These are phyloP conservation scores for Helicoverpa armigera DNA, from an alignment of 1,140 invertebrate genomes.

Conservation along the genomic window DNA sequence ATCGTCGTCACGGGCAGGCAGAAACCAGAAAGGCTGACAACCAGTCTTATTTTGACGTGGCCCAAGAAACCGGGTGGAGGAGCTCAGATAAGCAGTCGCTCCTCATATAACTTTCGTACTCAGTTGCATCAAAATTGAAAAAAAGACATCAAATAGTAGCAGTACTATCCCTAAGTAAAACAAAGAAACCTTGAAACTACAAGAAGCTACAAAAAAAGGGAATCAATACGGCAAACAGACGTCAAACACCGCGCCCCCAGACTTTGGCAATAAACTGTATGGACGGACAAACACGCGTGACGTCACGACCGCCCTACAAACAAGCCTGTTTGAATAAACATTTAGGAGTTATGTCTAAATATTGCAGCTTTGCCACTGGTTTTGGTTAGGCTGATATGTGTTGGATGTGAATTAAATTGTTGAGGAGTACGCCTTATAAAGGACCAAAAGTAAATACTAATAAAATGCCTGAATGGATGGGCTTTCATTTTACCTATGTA, in stretches of 20 bases:
- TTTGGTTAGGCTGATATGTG: background rate
- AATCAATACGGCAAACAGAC: constrained; percentile 4
- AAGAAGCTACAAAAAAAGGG: background rate
- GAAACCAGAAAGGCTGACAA: too few relatives aligned
- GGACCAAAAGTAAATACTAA: too few relatives aligned
- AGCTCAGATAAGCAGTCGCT: too few relatives aligned
- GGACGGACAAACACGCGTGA: constrained; percentile 14
- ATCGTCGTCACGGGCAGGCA: too few relatives aligned
- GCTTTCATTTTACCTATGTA: too few relatives aligned
- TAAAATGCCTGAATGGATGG: too few relatives aligned
- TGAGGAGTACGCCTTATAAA: too few relatives aligned
- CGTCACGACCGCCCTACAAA: constrained; percentile 18
- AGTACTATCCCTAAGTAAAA: background rate
- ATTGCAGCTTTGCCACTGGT: background rate
- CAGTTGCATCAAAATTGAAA: background rate
- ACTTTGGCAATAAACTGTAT: background rate
- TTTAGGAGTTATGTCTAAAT: background rate
- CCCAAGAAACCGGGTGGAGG: too few relatives aligned
- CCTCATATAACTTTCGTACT: too few relatives aligned
- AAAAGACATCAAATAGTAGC: background rate
- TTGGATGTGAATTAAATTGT: too few relatives aligned
- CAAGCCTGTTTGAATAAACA: constrained; percentile 24
- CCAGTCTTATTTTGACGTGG: too few relatives aligned
- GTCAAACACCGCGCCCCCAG: constrained; percentile 11
- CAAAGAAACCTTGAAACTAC: background rate